These are phyloP conservation scores for Acestrorhynchus altus DNA, from an alignment of 2,797 vertebrate species.

Conservation along the genomic window DNA sequence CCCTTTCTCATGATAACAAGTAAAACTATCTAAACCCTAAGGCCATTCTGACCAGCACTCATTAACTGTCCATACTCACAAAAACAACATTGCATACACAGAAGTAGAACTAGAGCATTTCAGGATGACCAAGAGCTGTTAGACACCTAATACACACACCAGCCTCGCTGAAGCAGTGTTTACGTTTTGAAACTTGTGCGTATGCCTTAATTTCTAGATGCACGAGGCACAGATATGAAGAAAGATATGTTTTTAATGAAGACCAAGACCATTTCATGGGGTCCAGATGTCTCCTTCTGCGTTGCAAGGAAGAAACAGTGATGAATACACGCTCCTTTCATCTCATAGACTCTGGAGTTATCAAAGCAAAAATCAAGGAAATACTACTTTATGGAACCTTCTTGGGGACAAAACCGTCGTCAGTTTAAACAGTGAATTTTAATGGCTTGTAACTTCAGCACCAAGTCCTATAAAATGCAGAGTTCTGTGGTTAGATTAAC, in stretches of 20 bases:
- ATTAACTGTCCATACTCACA: not conserved
- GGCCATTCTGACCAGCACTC: not conserved
- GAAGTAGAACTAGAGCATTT: not conserved
- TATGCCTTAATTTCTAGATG: conserved; percentile 55
- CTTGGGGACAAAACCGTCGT: conserved; percentile 22
- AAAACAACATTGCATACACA: not conserved
- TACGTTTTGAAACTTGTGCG: conserved; percentile 58
- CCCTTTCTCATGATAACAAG: not conserved
- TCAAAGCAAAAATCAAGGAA: conserved; percentile 19
- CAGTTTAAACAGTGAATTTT: conserved; percentile 9
- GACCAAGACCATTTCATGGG: conserved; percentile 63
- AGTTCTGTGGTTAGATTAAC: conserved; percentile 43
- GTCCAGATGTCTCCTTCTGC: not conserved
- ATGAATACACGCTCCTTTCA: conserved; percentile 27
- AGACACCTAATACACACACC: not conserved
- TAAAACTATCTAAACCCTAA: not conserved
- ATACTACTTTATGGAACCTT: conserved; percentile 22
- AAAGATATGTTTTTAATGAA: conserved; percentile 55
- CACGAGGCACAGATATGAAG: conserved; percentile 68
- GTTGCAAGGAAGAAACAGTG: not conserved
- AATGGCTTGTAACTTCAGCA: conserved; percentile 54
- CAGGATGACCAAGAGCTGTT: not conserved
- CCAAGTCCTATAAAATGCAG: conserved; percentile 46
- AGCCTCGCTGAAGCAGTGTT: conserved; percentile 17
- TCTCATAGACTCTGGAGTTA: not conserved